Percentiles rank a stretch among this genome's conserved stretches.
phyloP scores from a whole-genome alignment of 2,113 vertebrate species.

The Apaloderma vittatum region DNA sequence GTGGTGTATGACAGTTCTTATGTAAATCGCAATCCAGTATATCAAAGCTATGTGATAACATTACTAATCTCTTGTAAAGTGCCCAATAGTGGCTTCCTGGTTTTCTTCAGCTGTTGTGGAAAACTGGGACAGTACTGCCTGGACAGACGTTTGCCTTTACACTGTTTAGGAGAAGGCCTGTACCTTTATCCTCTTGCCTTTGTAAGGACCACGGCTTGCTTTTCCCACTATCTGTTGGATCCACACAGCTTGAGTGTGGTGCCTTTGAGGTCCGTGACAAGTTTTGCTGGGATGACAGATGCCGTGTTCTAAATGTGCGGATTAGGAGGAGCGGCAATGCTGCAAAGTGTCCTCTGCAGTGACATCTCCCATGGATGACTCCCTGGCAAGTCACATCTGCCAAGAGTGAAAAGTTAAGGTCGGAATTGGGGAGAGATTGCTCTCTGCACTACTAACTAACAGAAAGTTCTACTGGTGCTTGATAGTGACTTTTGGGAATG shows the following conservation, averaged over 20 bases:
- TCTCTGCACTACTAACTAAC: neutral
- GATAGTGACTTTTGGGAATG: neutral
- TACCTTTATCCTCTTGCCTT: neutral
- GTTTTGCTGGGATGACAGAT: neutral
- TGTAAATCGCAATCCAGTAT: neutral
- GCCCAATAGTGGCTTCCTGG: neutral
- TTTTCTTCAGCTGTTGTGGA: neutral
- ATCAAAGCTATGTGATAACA: neutral
- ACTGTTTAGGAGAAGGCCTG: neutral
- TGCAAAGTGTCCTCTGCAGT: neutral
- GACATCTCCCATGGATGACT: neutral
- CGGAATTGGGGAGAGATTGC: neutral
- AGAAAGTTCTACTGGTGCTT: neutral
- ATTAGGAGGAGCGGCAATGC: neutral
- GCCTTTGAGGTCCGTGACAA: neutral
- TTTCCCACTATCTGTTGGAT: neutral
- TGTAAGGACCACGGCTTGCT: neutral
- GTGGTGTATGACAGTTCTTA: neutral
- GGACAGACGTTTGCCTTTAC: neutral
- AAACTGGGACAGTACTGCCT: neutral
- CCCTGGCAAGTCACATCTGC: neutral
- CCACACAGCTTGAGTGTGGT: neutral
- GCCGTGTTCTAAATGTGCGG: neutral
- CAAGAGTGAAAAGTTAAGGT: neutral
- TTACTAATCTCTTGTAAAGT: neutral